phyloP scores from a whole-genome alignment of 2,113 vertebrate species.

The Erythrolamprus reginae region DNA sequence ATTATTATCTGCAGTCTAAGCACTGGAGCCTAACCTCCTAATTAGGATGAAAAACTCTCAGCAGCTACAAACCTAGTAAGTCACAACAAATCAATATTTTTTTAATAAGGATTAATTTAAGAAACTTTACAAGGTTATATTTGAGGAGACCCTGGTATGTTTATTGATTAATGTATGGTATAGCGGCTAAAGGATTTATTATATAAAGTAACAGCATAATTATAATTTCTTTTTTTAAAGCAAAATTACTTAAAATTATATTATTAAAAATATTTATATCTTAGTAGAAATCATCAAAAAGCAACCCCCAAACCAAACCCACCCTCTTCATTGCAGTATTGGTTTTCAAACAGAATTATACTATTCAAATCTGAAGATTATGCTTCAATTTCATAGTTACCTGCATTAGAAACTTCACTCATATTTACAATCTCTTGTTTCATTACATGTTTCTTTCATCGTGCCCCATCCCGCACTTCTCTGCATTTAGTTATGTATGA shows the following conservation, averaged over 20 bases:
- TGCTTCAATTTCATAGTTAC: background rate
- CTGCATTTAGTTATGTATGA: background rate
- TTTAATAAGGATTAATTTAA: constrained; percentile 89
- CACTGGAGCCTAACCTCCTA: constrained; percentile 71
- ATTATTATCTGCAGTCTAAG: constrained; percentile 72
- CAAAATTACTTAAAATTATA: constrained; percentile 45
- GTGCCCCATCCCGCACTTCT: fast-evolving
- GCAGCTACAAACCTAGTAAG: constrained; percentile 67
- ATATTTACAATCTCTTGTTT: background rate
- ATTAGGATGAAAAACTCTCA: constrained; percentile 74
- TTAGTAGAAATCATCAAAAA: background rate
- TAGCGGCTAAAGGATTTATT: constrained; percentile 86
- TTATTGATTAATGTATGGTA: constrained; percentile 93
- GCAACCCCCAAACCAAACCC: background rate
- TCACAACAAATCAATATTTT: constrained; percentile 83
- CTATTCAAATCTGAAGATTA: background rate
- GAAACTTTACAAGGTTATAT: constrained; percentile 85
- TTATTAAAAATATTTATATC: constrained; percentile 17
- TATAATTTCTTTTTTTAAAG: constrained; percentile 56
- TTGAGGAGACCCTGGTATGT: constrained; percentile 83
- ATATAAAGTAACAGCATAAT: constrained; percentile 79
- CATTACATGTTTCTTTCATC: background rate
- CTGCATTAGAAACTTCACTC: background rate
- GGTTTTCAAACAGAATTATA: constrained; percentile 5
- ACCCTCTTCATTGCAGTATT: background rate